These are phyloP conservation scores for Anthoscopus minutus DNA, from an alignment of 2,113 vertebrate genomes.

Conservation along the genomic window DNA sequence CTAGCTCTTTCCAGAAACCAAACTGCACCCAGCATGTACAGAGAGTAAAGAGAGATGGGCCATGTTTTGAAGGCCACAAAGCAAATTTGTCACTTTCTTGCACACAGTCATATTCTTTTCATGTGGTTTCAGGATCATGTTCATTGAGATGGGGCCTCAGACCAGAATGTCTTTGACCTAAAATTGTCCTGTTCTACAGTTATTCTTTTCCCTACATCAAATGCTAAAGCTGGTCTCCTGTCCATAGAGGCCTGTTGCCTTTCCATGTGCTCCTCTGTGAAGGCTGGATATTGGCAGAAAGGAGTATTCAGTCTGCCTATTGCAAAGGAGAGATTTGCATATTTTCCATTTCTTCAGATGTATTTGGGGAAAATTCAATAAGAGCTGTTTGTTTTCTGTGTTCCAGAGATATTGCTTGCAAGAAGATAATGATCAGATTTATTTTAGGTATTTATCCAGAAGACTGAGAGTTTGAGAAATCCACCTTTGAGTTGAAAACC, in stretches of 20 bases:
- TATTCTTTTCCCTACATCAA: not conserved
- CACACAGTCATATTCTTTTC: not conserved
- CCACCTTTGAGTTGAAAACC: not conserved
- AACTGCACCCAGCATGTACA: not conserved
- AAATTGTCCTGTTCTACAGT: not conserved
- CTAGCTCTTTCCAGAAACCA: not conserved
- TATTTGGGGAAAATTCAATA: not conserved
- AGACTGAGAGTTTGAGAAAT: not conserved
- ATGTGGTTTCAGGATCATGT: fast-evolving
- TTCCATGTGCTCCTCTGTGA: not conserved
- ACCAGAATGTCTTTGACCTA: not conserved
- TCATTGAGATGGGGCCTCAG: not conserved
- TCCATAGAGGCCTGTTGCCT: not conserved
- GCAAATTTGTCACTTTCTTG: not conserved
- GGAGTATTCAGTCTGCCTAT: not conserved
- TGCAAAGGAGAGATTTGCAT: not conserved
- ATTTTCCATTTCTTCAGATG: not conserved
- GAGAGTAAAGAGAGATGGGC: not conserved
- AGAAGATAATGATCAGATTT: not conserved
- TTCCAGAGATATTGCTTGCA: not conserved
- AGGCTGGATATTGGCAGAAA: not conserved
- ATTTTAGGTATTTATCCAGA: not conserved
- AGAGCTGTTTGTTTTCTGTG: not conserved
- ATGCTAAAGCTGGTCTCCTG: not conserved
- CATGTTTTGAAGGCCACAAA: not conserved